A percentile compares a stretch with the other conserved stretches of the same genome.
phyloP scores from a whole-genome alignment of 2,113 vertebrate genomes.

The Amblyopsis rosae region DNA sequence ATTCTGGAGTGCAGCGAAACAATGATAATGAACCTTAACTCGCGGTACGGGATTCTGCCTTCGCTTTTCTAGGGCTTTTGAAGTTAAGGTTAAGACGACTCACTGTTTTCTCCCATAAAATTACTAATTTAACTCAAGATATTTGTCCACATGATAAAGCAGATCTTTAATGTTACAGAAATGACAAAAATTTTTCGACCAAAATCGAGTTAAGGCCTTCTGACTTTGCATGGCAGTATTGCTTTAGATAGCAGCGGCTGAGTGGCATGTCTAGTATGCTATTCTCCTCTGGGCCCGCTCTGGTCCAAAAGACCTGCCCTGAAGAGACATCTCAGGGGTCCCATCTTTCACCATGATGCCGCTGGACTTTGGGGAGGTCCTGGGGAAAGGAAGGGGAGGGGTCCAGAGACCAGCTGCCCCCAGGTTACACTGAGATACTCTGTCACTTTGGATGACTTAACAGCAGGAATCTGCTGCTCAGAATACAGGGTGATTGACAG shows the following conservation, averaged over 20 bases:
- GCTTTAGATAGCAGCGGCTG: slow-evolving; percentile 26
- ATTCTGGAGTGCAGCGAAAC: no score
- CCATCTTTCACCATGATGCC: slow-evolving; percentile 41
- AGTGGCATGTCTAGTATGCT: slow-evolving; percentile 16
- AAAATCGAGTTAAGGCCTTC: no score
- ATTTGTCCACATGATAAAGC: no score
- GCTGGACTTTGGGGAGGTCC: slow-evolving; percentile 34
- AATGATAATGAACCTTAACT: no score
- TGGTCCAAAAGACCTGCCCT: slow-evolving; percentile 22
- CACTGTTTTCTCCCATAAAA: no score
- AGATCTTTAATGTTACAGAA: no score
- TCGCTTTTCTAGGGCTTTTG: no score
- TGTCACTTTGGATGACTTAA: slow-evolving; percentile 35
- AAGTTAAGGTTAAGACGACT: no score
- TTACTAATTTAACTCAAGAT: no score
- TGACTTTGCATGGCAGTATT: no score
- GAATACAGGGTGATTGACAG: slow-evolving; percentile 20
- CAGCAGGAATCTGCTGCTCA: slow-evolving; percentile 8
- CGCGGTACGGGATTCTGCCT: no score
- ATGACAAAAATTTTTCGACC: no score
- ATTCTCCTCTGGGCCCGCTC: slow-evolving; percentile 36
- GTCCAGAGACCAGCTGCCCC: slow-evolving; percentile 32
- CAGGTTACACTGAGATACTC: slow-evolving; percentile 35
- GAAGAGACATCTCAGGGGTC: slow-evolving; percentile 36
- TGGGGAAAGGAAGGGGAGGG: slow-evolving; percentile 7